A percentile compares a stretch with the other conserved stretches of the same genome.
Evolutionary conservation across 2,888 invertebrate species (phyloP).

Genomic region (Aelia acuminata): DNA sequence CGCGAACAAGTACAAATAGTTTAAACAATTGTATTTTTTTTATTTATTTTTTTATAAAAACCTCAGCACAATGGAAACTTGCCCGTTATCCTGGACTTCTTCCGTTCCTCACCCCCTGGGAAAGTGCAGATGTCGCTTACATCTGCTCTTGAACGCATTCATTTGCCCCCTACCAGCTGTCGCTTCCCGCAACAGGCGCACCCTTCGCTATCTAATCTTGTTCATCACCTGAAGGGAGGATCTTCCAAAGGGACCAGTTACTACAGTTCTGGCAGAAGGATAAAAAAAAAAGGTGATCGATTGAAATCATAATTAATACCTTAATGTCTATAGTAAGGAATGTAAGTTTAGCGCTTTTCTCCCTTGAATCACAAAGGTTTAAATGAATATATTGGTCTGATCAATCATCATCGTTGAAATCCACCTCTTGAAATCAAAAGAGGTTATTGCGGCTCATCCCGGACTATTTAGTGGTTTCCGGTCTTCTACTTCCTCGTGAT

Average conservation of each 20-base stretch:
- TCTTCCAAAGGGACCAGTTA: slow-evolving; percentile 12
- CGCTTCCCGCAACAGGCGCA: slow-evolving; percentile 49
- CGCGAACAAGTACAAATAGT: not conserved
- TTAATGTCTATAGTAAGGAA: too few relatives aligned
- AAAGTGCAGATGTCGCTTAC: slow-evolving; percentile 51
- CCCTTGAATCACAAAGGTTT: not conserved
- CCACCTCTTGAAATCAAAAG: not conserved
- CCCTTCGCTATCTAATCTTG: slow-evolving; percentile 45
- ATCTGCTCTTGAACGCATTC: slow-evolving; percentile 36
- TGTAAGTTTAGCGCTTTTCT: too few relatives aligned
- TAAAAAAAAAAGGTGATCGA: not conserved
- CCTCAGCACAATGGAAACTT: not conserved
- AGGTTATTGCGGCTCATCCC: slow-evolving; percentile 30
- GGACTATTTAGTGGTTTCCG: slow-evolving; percentile 49
- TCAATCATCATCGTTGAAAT: not conserved
- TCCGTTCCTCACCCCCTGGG: slow-evolving; percentile 41
- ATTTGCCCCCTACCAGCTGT: slow-evolving; percentile 43
- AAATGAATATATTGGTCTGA: not conserved
- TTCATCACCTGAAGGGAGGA: slow-evolving; percentile 24
- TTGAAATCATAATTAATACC: not conserved
- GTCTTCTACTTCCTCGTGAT: not conserved
- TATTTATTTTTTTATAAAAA: not conserved
- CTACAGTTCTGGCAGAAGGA: not conserved
- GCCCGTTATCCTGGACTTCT: not conserved
- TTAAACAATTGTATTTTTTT: not conserved